Evolutionary conservation across 2,113 vertebrate species (phyloP).

Genomic region (Tiliqua scincoides): DNA sequence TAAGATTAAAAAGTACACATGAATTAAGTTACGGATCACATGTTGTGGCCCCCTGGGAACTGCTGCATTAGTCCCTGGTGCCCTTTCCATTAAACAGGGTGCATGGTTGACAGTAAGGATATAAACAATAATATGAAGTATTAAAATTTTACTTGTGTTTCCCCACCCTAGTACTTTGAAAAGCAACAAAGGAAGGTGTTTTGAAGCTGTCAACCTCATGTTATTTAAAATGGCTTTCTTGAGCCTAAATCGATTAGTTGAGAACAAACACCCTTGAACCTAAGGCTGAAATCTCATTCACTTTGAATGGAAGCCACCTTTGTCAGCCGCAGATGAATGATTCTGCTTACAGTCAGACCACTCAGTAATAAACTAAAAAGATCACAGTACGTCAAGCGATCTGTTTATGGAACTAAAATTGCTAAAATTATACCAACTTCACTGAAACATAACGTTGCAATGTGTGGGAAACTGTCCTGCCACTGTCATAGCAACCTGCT

Average conservation of each 20-base stretch:
- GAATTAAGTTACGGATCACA: neutral
- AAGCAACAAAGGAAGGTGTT: neutral
- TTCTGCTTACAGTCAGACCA: conserved; percentile 35
- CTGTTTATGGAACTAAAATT: conserved; percentile 15
- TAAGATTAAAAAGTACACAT: neutral
- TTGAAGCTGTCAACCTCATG: neutral
- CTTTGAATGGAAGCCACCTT: neutral
- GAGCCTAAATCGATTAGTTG: neutral
- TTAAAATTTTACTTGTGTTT: neutral
- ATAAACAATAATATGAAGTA: neutral
- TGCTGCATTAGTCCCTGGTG: neutral
- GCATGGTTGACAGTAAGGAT: neutral
- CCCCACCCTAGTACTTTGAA: neutral
- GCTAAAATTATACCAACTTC: conserved; percentile 6
- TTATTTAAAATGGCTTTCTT: neutral
- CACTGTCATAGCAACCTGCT: conserved; percentile 36
- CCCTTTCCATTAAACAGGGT: neutral
- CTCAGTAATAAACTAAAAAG: conserved; percentile 21
- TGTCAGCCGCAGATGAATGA: neutral
- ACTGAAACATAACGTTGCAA: conserved; percentile 22
- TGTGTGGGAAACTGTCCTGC: conserved; percentile 40
- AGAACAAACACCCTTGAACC: neutral
- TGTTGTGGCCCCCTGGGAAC: neutral
- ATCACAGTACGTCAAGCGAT: conserved; percentile 30
- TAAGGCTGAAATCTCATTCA: neutral